Evolutionary conservation across 2,888 invertebrate genomes (phyloP), one percentile per base, ranked within the genome.

Genomic region (Pinctada fucata): DNA sequence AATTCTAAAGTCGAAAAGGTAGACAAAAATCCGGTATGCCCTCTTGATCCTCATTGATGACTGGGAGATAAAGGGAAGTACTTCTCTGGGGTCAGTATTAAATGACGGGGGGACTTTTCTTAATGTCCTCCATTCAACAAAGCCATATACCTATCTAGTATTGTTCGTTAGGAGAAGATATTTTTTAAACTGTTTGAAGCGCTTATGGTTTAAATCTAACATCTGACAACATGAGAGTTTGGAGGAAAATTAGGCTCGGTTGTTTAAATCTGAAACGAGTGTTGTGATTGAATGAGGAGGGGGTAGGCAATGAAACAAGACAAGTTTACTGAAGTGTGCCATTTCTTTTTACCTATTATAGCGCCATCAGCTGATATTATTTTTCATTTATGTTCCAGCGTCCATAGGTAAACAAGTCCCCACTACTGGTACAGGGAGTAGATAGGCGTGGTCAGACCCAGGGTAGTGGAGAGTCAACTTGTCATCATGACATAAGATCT

Each of bases 291-390:
- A 13, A 6, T 58, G 58, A 58, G 13, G 8, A 58, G 13, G 68
- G 47, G 16, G 68, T 13, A 68, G 47, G 68, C 68, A 68, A 68
- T 68, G 68, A 68, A 68, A 47, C 31, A 68, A 45, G 68, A 68
- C 68, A 45, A 47, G 47, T 8, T 47, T 8, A 68, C 45, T 68
- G 45, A 13, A 68, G 68, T 68, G 68, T 68, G 47, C 10, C 31
- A 3, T 45, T 13, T 10, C 68, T 65, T 13, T 65, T 31, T 65
- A 16, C 31, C 65, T 65, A 65, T 65, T 31, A 31, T 31, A 31
- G n/a, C 65, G 5, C 47, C 13, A 47, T 45, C 48, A 68, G 16
- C 16, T 6, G 4, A 45, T 68, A 45, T 68, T 13, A 68, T 68
- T 68, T 45, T 68, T 68, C 47, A 45, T 31, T 68, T 45, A 31